A percentile compares a stretch with the other conserved stretches of the same genome.
Evolutionary conservation across 2,113 vertebrate species (phyloP).

Genomic region (Origma solitaria): DNA sequence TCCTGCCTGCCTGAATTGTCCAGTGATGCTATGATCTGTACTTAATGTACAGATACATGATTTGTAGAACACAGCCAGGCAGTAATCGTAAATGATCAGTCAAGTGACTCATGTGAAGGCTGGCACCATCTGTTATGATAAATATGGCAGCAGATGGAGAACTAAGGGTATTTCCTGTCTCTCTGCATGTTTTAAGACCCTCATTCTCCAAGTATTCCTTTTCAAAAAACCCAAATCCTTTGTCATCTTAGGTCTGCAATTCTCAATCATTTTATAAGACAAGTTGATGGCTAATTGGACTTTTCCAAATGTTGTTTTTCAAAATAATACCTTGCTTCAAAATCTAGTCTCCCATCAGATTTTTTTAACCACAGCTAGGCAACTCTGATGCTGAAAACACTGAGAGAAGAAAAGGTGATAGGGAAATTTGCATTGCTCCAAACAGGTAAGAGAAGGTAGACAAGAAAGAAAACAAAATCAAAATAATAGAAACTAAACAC

Average conservation of each 20-base stretch:
- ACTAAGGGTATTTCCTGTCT: not conserved
- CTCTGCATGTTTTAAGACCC: not conserved
- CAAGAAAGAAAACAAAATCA: not conserved
- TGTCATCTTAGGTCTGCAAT: not conserved
- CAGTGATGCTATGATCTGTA: not conserved
- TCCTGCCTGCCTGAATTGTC: not conserved
- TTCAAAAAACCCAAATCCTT: not conserved
- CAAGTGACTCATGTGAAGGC: not conserved
- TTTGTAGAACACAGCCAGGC: not conserved
- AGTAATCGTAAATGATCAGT: not conserved
- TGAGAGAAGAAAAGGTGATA: not conserved
- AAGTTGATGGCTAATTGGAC: not conserved
- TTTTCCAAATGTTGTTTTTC: not conserved
- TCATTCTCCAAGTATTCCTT: not conserved
- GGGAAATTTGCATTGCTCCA: not conserved
- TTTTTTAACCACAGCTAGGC: not conserved
- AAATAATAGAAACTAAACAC: not conserved
- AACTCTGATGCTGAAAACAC: not conserved
- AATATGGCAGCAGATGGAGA: not conserved
- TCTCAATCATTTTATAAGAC: not conserved
- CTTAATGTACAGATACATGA: not conserved
- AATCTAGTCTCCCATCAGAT: not conserved
- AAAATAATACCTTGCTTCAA: not conserved
- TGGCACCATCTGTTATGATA: not conserved
- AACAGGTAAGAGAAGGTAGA: not conserved